Base-by-base conservation (phyloP, 2,113 vertebrate genomes). In the Galeopterus variegatus region DNA sequence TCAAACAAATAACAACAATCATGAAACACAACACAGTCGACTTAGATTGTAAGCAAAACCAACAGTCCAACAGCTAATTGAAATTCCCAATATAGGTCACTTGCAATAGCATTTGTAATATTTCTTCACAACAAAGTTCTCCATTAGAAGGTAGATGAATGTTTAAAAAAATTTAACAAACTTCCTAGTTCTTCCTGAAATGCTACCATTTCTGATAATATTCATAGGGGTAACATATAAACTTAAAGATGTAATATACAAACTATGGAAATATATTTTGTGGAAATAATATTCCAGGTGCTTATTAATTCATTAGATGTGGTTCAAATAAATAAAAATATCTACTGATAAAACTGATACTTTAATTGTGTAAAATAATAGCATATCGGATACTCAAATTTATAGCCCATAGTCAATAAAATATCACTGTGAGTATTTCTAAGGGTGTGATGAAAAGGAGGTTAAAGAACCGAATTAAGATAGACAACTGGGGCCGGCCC, bases 41-140 rank as follows among this genome's bases (percentile, higher is more conserved):
- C 41, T 50, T 33, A 4, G 26, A 8, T 3, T 18, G 11, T 3
- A 65, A 90, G 3, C 33, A 76, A n/a, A 11, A 18, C 36, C 0
- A 28, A 33, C 19, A 67, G 33, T 54, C 24, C 21, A 52, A 36
- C 1, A 45, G 4, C 31, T 48, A 23, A 31, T 0, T 48, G 28
- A 45, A 50, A 70, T 28, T 9, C 41, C 56, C 19, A 50, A 41
- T 1, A 28, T 15, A 19, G 23, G 15, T 56, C 17, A 67, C 8
- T 2, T 18, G 15, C 3, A 26, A 4, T 0, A 13, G 5, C 17
- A 24, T 11, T 1, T 14, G 54, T 0, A 6, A 65, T 3, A 6
- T 21, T 48, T n/a, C 48, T 50, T 36, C n/a, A 26, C 1, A 45
- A 8, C 0, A 28, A 75, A 50, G 24, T 24, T 65, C 36, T 60